Percentiles rank a stretch among this genome's conserved stretches.
Conservation (phyloP, 2,888 invertebrate species). For the Pristionchus japonicus region DNA sequence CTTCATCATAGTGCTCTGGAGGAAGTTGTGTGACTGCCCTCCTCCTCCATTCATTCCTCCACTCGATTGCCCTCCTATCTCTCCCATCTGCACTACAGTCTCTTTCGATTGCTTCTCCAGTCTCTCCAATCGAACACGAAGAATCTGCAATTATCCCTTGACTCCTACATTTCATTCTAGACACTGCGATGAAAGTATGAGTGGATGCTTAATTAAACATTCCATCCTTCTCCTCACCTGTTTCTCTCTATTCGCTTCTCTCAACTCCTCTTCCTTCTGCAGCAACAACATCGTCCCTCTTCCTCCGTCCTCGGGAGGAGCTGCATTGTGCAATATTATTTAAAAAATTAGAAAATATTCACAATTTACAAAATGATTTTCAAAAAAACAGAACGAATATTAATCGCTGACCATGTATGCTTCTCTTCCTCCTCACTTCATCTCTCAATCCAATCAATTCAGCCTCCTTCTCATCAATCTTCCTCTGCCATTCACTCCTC, state of each 20-base stretch:
- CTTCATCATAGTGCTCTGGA: background rate
- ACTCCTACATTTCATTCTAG: no score
- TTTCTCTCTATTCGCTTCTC: constrained; percentile 86
- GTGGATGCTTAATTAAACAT: no score
- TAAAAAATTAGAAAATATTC: no score
- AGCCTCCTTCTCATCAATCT: constrained; percentile 56
- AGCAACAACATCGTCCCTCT: constrained; percentile 79
- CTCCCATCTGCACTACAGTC: constrained; percentile 35
- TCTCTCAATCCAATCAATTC: constrained; percentile 65
- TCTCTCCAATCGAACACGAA: constrained; percentile 40
- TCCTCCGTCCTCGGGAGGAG: background rate
- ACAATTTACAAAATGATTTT: background rate
- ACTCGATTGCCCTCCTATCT: constrained; percentile 9
- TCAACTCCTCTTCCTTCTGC: constrained; percentile 88
- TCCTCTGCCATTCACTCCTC: constrained; percentile 51
- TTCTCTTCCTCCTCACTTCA: constrained; percentile 74
- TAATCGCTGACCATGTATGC: background rate
- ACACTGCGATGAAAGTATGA: no score
- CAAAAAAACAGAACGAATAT: no score
- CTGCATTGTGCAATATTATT: no score
- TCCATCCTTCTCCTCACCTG: constrained; percentile 81
- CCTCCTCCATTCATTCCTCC: background rate
- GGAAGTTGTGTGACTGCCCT: background rate
- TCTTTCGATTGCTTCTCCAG: background rate
- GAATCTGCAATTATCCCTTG: constrained; percentile 15